Base-by-base conservation (phyloP, 2,888 invertebrate species). In the Noctua janthe region DNA sequence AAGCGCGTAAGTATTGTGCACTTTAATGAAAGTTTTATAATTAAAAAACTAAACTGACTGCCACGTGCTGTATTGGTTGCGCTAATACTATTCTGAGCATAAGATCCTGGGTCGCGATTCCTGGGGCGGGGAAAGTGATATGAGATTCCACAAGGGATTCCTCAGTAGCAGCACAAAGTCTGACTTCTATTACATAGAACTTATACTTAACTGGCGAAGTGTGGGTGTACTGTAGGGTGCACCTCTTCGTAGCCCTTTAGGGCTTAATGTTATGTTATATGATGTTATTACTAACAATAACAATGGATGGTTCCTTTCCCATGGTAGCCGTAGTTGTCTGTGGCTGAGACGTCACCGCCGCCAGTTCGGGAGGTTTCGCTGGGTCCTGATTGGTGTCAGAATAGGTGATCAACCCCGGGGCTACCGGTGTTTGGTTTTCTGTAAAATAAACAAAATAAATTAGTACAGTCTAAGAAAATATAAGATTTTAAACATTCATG, bases 331-430 rank as follows among this genome's bases (percentile, higher is more conserved):
- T n/a, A 35, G 76, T 49, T 2, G 76, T 47, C 15, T 76, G 76
- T n/a, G 76, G 79, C 15, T 80, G 71, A 49, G 66, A 66, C 20
- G 84, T 66, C 59, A 71, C 39, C 10, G 75, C 8, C 10, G 74
- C 70, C 43, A 79, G 39, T n/a, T 71, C 72, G 8, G 80, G 75
- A 6, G 29, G 10, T 73, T 93, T 94, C 0, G 86, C 88, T 0
- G 87, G 88, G 10, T 82, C 85, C 10, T 85, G 87, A 3, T 54
- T 85, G 17, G 91, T 90, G 54, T 92, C 91, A 0, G 93, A 92
- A 5, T 88, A 88, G 1, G 86, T 90, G 80, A 90, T 87, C 43
- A 90, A 56, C 13, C 89, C 72, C 0, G 89, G 86, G 0, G 85
- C 74, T 13, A 89, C 78, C 0, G 92, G 89, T 43, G 78, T 71